Evolutionary conservation across 2,888 invertebrate genomes (phyloP).

Genomic region (Diadegma fenestrale): DNA sequence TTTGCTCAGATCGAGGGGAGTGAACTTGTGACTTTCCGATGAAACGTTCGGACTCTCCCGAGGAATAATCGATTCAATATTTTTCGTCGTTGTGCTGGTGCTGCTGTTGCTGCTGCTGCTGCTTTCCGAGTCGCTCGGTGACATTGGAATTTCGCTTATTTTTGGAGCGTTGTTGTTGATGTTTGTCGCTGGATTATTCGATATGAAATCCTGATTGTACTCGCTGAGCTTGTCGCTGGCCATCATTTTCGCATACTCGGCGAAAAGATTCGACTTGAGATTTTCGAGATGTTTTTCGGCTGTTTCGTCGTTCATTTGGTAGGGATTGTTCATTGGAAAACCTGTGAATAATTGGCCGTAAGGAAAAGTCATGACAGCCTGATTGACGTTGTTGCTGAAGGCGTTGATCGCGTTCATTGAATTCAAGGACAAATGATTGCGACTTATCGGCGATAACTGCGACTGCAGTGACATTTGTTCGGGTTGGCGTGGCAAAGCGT

Average conservation of each 20-base stretch:
- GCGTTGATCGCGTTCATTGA: constrained; percentile 56
- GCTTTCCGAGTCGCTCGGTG: background rate
- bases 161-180: constrained; percentile 2
- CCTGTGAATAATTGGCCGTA: constrained; percentile 71
- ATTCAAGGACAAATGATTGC: constrained; percentile 57
- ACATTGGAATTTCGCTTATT: constrained; percentile 21
- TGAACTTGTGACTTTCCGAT: constrained; percentile 78
- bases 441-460: constrained; percentile 67
- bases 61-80: constrained; percentile 76
- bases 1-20: constrained; percentile 88
- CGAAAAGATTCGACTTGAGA: constrained; percentile 53
- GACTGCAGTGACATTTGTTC: constrained; percentile 57
- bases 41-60: constrained; percentile 83
- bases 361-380: constrained; percentile 81
- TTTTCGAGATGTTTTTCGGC: constrained; percentile 67
- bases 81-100: constrained; percentile 13
- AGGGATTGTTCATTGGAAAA: constrained; percentile 67
- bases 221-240: constrained; percentile 58
- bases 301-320: constrained; percentile 51
- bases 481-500: constrained; percentile 1
- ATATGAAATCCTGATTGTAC: constrained; percentile 60
- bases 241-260: constrained; percentile 68
- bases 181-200: constrained; percentile 34
- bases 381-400: constrained; percentile 70
- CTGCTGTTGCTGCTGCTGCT: constrained; percentile 8